Conservation (phyloP, 2,888 invertebrate species). For the Xanthostigma xanthostigma region DNA sequence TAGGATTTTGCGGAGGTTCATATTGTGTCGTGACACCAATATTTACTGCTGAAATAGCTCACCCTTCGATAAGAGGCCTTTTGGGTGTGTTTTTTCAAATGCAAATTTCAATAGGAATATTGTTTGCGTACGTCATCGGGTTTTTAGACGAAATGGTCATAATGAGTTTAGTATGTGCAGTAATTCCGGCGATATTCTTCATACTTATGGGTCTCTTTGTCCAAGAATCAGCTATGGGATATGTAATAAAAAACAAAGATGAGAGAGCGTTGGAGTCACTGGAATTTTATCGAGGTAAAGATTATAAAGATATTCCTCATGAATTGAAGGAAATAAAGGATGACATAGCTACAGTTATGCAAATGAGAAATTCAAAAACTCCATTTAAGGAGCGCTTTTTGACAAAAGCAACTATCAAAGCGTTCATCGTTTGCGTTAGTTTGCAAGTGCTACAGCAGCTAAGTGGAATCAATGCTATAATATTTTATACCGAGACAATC, state of each 20-base stretch:
- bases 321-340: constrained; percentile 51
- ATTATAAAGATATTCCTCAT: constrained; percentile 39
- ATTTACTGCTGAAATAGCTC: constrained; percentile 72
- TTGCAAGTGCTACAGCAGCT: constrained; percentile 56
- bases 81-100: constrained; percentile 71
- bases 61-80: constrained; percentile 60
- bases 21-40: constrained; percentile 66
- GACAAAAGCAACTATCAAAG: constrained; percentile 21
- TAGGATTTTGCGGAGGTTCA: constrained; percentile 41
- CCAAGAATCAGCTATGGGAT: constrained; percentile 56
- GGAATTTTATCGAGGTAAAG: constrained; percentile 52
- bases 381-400: constrained; percentile 9
- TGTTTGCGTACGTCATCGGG: constrained; percentile 55
- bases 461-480: constrained; percentile 64
- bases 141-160: constrained; percentile 47
- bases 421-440: constrained; percentile 22
- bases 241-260: constrained; percentile 37
- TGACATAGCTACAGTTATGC: constrained; percentile 12
- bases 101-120: constrained; percentile 60
- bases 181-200: constrained; percentile 45
- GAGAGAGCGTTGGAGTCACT: constrained; percentile 43
- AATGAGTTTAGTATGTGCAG: constrained; percentile 46
- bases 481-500: constrained; percentile 58
- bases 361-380: constrained; percentile 9
- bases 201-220: constrained; percentile 48